Percentiles rank a stretch among this genome's conserved stretches.
Evolutionary conservation across 1,140 invertebrate genomes (phyloP).

Genomic region (Whitmania pigra): DNA sequence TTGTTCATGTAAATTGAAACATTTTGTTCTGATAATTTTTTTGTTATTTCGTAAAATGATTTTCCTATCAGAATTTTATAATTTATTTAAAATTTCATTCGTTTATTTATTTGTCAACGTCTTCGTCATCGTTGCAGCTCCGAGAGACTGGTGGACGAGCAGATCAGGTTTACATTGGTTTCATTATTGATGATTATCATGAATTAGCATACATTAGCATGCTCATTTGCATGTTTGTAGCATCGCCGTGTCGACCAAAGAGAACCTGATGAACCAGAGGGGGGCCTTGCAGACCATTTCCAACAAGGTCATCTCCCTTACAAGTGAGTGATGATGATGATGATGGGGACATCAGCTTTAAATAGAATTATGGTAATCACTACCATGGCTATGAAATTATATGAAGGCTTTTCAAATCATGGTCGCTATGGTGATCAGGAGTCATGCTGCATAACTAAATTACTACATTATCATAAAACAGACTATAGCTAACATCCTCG

Average conservation of each 20-base stretch:
- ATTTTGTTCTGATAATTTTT: too few relatives aligned
- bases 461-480: too few relatives aligned
- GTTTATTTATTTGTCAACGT: slow-evolving; percentile 16
- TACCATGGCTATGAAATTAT: too few relatives aligned
- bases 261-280: slow-evolving; percentile 73
- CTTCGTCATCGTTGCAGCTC: slow-evolving; percentile 58
- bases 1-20: too few relatives aligned
- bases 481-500: too few relatives aligned
- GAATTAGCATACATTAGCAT: too few relatives aligned
- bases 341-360: not conserved
- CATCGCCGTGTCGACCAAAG: slow-evolving; percentile 86
- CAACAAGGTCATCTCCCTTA: slow-evolving; percentile 79
- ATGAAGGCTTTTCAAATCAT: not conserved
- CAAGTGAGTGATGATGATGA: slow-evolving; percentile 44
- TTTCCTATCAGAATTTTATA: too few relatives aligned
- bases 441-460: too few relatives aligned
- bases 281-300: slow-evolving; percentile 74
- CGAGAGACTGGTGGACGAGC: slow-evolving; percentile 80
- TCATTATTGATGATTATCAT: not conserved
- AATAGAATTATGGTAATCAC: not conserved
- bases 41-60: too few relatives aligned
- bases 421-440: not conserved
- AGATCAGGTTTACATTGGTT: slow-evolving; percentile 54
- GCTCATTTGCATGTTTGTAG: slow-evolving; percentile 32
- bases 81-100: too few relatives aligned